Conservation (phyloP, 2,797 vertebrate genomes). For the Caiman crocodilus region DNA sequence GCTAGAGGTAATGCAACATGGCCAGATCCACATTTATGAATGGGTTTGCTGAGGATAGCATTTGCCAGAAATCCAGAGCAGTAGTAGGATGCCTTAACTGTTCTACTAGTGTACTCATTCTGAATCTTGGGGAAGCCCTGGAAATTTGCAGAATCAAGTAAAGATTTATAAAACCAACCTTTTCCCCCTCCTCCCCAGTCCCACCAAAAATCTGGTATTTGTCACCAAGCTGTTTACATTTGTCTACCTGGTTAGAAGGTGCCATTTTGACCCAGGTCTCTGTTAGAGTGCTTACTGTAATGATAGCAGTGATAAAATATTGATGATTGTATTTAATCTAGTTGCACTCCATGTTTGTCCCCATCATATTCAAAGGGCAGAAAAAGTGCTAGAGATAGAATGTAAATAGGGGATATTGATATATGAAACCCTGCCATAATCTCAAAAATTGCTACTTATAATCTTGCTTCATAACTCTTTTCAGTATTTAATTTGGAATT, state of each 20-base stretch:
- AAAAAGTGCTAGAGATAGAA: neutral
- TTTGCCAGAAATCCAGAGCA: too few relatives aligned
- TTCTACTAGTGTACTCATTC: neutral
- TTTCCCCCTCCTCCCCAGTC: too few relatives aligned
- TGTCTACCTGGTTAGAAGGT: too few relatives aligned
- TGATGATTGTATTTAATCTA: neutral
- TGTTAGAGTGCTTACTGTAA: neutral
- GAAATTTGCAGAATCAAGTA: neutral
- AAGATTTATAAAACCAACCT: neutral
- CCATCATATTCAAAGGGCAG: neutral
- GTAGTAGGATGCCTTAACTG: too few relatives aligned
- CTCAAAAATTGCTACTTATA: neutral
- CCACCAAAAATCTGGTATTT: too few relatives aligned
- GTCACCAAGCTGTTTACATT: too few relatives aligned
- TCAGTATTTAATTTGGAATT: slow-evolving; percentile 4
- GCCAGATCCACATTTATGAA: too few relatives aligned
- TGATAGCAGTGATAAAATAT: neutral
- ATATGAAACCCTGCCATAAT: neutral
- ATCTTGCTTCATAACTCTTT: neutral
- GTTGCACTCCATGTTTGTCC: slow-evolving; percentile 9
- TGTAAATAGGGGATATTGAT: neutral
- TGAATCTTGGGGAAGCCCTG: neutral
- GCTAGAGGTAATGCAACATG: too few relatives aligned
- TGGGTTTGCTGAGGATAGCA: too few relatives aligned
- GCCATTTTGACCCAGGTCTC: neutral